A percentile compares a stretch with the other conserved stretches of the same genome.
Evolutionary conservation across 2,113 vertebrate species (phyloP).

Genomic region (Scytalopus superciliaris): DNA sequence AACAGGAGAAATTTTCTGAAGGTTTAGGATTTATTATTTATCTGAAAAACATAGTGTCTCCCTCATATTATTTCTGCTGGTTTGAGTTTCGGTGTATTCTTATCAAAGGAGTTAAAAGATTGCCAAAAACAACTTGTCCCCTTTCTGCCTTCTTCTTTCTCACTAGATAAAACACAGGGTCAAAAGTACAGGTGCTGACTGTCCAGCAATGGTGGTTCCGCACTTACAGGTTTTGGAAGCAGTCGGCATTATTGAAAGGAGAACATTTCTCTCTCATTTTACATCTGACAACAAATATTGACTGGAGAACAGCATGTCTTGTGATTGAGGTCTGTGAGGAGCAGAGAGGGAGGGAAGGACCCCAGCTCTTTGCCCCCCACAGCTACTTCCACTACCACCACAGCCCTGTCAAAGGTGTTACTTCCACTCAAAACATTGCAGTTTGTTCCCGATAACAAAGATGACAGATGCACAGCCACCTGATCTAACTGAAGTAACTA

Average conservation of each 20-base stretch:
- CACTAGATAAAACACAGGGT: not conserved
- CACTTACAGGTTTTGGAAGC: not conserved
- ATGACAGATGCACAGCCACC: fast-evolving
- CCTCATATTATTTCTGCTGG: not conserved
- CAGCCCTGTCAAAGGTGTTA: fast-evolving
- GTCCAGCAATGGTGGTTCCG: not conserved
- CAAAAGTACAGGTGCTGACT: not conserved
- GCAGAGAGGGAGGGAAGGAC: fast-evolving
- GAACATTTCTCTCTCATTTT: not conserved
- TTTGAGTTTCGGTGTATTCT: not conserved
- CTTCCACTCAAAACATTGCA: not conserved
- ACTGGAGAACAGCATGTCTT: fast-evolving
- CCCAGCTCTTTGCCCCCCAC: fast-evolving
- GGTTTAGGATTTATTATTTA: not conserved
- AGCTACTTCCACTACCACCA: not conserved
- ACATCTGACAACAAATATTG: not conserved
- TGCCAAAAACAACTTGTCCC: not conserved
- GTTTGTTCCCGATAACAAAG: fast-evolving
- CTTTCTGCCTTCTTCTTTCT: not conserved
- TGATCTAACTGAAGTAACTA: not conserved
- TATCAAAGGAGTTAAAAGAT: not conserved
- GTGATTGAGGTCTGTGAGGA: fast-evolving
- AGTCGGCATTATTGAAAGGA: not conserved
- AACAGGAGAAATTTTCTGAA: not conserved
- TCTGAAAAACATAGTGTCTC: not conserved